Base-by-base conservation (phyloP, 2,888 invertebrate genomes). In the Syrista parreyssii region DNA sequence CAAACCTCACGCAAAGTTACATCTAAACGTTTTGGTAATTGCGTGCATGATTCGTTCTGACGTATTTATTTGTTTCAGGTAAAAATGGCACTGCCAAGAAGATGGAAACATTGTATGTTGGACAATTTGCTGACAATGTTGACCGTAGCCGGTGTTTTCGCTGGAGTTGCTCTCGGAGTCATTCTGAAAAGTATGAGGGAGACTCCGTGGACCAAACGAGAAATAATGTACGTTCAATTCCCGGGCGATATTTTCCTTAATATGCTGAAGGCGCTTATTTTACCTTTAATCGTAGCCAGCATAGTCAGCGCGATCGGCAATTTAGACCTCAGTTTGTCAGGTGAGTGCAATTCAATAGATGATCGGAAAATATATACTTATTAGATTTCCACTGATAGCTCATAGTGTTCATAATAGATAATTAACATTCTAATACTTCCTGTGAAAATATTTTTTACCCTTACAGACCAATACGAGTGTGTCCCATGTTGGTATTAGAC, bases 211-310 rank as follows among this genome's bases (percentile, higher is more conserved):
- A 91, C 92, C 2, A 88, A 91, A 71, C 89, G 96, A 75, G 94
- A 95, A 84, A 92, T 95, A 71, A 94, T 95, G 93, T 96, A 96
- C 89, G 92, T 96, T 72, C 93, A 94, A 83, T 95, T 95, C 88
- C 92, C 94, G 3, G 96, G 96, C 35, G 95, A 96, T 87, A 90
- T 96, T 74, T 95, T 96, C 86, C 93, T 96, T 82, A 92, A 95
- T 81, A 95, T 96, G 94, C 92, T 96, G 76, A 95, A 96, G 90
- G 94, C 94, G 79, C 92, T 96, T 79, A 96, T 96, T 84, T 91
- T 96, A 75, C 96, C 96, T 1, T 92, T 96, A 80, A 94, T 96
- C 80, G 92, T 94, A n/a, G 93, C 94, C 3, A 94, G 94, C 23
- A 92, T 96, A 80, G 93, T 96, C 74, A 94, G 95, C 4, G 95